These are phyloP conservation scores for Hydropotes inermis DNA, from an alignment of 2,113 vertebrate species.

Conservation along the genomic window DNA sequence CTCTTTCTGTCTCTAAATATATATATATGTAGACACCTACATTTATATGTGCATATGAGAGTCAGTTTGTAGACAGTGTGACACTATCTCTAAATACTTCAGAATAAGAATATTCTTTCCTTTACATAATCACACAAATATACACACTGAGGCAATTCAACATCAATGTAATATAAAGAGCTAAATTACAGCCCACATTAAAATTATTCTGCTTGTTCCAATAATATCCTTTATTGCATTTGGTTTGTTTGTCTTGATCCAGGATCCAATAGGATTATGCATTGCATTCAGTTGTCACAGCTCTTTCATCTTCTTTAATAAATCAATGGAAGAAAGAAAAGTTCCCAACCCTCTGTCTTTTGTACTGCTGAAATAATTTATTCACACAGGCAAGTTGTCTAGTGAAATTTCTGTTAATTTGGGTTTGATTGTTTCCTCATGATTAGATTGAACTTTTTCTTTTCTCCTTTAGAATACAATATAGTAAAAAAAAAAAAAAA, in stretches of 20 bases:
- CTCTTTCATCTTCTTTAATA: not conserved
- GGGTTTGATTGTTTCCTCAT: not conserved
- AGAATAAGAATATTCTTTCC: not conserved
- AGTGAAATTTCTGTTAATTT: not conserved
- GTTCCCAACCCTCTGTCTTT: not conserved
- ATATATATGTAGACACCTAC: not conserved
- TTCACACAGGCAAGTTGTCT: not conserved
- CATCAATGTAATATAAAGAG: not conserved
- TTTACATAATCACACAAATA: not conserved
- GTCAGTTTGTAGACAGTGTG: not conserved
- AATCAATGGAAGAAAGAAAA: not conserved
- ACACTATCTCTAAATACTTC: not conserved
- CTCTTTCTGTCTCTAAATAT: not conserved
- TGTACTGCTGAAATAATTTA: not conserved
- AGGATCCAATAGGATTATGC: not conserved
- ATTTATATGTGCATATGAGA: not conserved
- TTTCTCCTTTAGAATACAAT: not conserved
- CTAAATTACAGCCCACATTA: not conserved
- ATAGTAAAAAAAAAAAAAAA: too few relatives aligned
- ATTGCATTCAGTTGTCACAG: not conserved
- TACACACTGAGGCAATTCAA: not conserved
- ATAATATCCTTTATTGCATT: not conserved
- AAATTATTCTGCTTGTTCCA: not conserved
- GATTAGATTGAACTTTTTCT: not conserved
- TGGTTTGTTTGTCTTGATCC: not conserved